Conservation (phyloP, 2,888 invertebrate species). For the Chymomyza fuscimana region DNA sequence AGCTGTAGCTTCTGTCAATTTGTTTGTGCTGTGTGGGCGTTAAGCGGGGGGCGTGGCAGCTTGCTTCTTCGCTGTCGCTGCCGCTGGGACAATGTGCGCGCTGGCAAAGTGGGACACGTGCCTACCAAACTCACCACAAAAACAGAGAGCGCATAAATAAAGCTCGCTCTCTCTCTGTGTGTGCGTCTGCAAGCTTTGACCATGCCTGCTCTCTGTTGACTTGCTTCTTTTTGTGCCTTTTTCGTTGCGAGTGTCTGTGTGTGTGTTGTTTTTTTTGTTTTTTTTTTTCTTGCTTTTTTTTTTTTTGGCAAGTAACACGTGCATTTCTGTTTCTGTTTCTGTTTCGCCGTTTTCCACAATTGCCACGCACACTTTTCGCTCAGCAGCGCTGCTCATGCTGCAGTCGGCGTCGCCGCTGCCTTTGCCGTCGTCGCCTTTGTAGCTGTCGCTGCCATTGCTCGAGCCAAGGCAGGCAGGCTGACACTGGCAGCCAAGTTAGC, state of each 20-base stretch:
- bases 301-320: conserved; percentile 35
- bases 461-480: background rate
- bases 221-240: conserved; percentile 37
- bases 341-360: conserved; percentile 20
- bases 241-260: conserved; percentile 20
- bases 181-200: background rate
- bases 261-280: conserved; percentile 8
- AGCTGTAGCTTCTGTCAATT: background rate
- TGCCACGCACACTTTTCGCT: conserved; percentile 7
- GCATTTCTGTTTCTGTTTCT: conserved; percentile 20
- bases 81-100: background rate
- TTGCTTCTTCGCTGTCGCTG: background rate
- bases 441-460: background rate
- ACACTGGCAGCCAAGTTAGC: conserved; percentile 11
- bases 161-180: conserved; percentile 17
- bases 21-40: background rate
- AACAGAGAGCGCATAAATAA: conserved; percentile 26
- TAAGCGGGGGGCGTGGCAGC: background rate
- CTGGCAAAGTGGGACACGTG: conserved; percentile 65
- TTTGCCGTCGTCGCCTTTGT: background rate
- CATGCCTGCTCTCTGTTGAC: conserved; percentile 25
- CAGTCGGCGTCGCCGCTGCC: conserved; percentile 1
- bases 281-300: background rate
- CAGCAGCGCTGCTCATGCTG: conserved; percentile 9
- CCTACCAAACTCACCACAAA: conserved; percentile 69